phyloP scores from a whole-genome alignment of 37 sponge, comb jelly and placozoan species.

The Bolinopsis microptera region DNA sequence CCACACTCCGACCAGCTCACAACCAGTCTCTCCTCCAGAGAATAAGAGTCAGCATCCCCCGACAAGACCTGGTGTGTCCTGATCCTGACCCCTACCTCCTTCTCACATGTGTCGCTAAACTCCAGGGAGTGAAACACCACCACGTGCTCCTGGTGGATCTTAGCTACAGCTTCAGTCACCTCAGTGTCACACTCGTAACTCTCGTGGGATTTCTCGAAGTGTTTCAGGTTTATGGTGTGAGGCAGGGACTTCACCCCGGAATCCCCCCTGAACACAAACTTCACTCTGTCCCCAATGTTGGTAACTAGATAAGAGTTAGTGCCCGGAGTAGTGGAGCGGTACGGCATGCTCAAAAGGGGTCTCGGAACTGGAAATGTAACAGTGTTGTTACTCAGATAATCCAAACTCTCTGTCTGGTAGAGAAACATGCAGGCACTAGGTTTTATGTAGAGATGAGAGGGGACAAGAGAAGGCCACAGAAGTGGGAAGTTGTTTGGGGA shows the following conservation, averaged over 20 bases:
- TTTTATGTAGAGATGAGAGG: not conserved
- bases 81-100: constrained; percentile 8
- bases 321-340: not conserved
- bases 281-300: not conserved
- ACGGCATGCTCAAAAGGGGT: not conserved
- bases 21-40: constrained; percentile 6
- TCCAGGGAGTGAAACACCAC: not conserved
- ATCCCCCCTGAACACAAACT: not conserved
- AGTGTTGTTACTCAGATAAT: not conserved
- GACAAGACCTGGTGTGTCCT: not conserved
- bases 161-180: not conserved
- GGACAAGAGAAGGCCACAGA: constrained; percentile 12
- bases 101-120: not conserved
- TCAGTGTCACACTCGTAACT: not conserved
- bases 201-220: not conserved
- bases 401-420: constrained; percentile 16
- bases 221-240: constrained; percentile 31
- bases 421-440: not conserved
- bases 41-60: not conserved
- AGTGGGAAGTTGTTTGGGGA: constrained; percentile 24
- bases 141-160: not conserved
- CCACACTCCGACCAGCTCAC: not conserved
- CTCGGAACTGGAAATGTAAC: not conserved
- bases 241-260: not conserved
- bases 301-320: not conserved